Base-by-base conservation (phyloP, 2,888 invertebrate species). In the Agrotis segetum region DNA sequence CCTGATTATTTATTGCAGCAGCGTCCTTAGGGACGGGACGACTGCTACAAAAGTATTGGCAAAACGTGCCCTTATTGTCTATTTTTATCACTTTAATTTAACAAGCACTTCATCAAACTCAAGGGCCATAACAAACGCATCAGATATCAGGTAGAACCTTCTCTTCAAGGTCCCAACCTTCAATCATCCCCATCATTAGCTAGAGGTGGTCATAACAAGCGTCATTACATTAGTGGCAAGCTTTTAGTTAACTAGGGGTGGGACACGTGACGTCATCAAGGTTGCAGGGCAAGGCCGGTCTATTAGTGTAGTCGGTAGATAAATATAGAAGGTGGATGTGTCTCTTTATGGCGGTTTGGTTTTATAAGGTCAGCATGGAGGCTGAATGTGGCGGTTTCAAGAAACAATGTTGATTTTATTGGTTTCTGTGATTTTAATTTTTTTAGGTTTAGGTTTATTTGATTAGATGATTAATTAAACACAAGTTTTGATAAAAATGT, bases 231-330 rank as follows among this genome's bases (percentile, higher is more conserved):
- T 79, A 84, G 77, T 17, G 16, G 67, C 68, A 70, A 71, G 86
- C 85, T 86, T 86, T 86, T 84, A 86, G 82, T 79, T 84, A 85
- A 84, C 81, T 77, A 85, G 74, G 86, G 84, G 83, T 69, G 77
- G 66, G 63, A 71, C 68, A 56, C 21, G 67, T 86, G 85, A 86
- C 85, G 85, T 81, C 86, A 86, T 21, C 64, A 68, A 79, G 85
- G 80, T 74, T 71, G 60, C 46, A n/a, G 60, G 21, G 56, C 81
- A 84, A 76, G 86, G 86, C 65, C 71, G 44, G 9, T 52, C 77
- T 73, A 77, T 81, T 81, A 82, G 69, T 69, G 74, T n/a, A 59
- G 40, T 19, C 21, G 21, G 52, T 58, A 64, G 77, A 79, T 82
- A 79, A 82, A 78, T 82, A 73, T 82, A 82, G 78, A 77, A 72